Evolutionary conservation across 2,888 invertebrate species (phyloP), one percentile per base, ranked within the genome.

Genomic region (Junonia oenone): DNA sequence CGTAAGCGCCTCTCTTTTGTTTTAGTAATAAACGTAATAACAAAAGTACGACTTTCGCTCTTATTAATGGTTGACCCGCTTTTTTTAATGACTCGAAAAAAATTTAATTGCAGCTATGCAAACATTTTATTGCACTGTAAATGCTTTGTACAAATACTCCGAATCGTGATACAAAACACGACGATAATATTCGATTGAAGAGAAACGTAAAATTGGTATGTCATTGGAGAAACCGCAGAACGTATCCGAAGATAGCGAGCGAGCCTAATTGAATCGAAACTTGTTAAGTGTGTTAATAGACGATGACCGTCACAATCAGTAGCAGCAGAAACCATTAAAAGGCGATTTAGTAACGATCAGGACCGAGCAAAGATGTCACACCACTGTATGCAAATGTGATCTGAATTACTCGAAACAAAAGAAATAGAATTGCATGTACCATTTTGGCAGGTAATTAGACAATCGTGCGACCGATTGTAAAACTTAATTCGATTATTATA

Each of bases 311-410:
- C 74, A 72, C 66, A 73, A 73, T 74, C 64, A 43, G 64, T 66
- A 66, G 56, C 63, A 58, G 68, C 61, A 66, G 69, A 72, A 70
- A 68, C 66, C 78, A 83, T 88, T 85, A 84, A 86, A 85, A 82
- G 71, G 67, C 73, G 59, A 84, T 84, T 83, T 82, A 81, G 80
- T 72, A 77, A 74, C 75, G 66, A 80, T 81, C 78, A 72, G 72
- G 74, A 72, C 63, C 64, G 68, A 72, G 65, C 72, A 78, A 75
- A 72, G 73, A 78, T 78, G 79, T 72, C 75, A 78, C 71, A 51
- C 69, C 67, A 67, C 68, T 73, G 74, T 71, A 68, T 68, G 68
- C 66, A 65, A 67, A 67, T 69, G 63, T 62, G 70, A 71, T 72
- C 67, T 73, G 63, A 73, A 74, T 71, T 73, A 65, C 65, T 71